phyloP scores from a whole-genome alignment of 2,113 vertebrate species.

The Clinocottus analis region DNA sequence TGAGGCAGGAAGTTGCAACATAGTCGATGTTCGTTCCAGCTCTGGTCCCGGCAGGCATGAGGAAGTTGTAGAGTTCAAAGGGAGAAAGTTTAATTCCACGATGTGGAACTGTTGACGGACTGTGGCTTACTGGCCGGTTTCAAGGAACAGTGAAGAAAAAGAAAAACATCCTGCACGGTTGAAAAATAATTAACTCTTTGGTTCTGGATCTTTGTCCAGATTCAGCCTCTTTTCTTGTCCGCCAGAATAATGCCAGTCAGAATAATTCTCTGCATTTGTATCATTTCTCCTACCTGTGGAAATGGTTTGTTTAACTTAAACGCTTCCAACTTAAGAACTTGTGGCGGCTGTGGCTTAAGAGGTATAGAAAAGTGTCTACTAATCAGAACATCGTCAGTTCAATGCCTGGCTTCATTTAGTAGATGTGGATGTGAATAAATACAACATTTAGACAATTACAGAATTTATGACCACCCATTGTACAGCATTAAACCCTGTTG shows the following conservation, averaged over 20 bases:
- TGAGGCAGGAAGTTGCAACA: constrained; percentile 67
- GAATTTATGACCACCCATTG: not conserved
- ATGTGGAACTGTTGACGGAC: not conserved
- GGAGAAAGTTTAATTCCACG: not conserved
- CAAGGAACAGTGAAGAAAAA: not conserved
- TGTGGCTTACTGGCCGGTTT: not conserved
- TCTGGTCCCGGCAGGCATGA: constrained; percentile 29
- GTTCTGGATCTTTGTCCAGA: not conserved
- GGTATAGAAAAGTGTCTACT: not conserved
- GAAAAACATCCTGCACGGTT: not conserved
- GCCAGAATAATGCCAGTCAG: too few relatives aligned
- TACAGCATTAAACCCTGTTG: constrained; percentile 13
- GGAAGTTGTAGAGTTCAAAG: constrained; percentile 42
- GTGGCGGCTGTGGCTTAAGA: too few relatives aligned
- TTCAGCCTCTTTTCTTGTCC: not conserved
- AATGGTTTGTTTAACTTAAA: not conserved
- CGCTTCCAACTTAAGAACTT: not conserved
- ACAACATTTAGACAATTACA: not conserved
- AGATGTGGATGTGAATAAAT: constrained; percentile 29
- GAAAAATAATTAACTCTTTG: not conserved
- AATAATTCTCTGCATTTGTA: too few relatives aligned
- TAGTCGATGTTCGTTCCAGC: constrained; percentile 12
- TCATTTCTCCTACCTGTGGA: not conserved
- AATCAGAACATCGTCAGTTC: not conserved
- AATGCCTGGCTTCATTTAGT: constrained; percentile 19